These are phyloP conservation scores for Mamestra brassicae DNA, from an alignment of 2,888 invertebrate genomes.

Conservation along the genomic window DNA sequence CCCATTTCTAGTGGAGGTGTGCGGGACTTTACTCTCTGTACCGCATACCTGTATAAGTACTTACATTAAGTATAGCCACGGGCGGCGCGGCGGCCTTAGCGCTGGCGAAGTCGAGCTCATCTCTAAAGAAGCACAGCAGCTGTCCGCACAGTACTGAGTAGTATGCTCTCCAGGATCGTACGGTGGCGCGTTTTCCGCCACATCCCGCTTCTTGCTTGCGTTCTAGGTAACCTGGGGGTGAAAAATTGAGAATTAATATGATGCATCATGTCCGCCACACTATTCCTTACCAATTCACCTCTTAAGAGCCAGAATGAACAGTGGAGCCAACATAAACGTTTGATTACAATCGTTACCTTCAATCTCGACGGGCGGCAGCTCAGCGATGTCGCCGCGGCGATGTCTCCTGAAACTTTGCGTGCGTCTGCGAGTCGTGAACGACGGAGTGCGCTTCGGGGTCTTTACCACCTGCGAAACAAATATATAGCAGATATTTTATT, in stretches of 20 bases:
- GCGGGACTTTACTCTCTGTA: too few species aligned
- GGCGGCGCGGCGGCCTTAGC: constrained; percentile 97
- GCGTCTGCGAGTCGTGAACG: constrained; percentile 97
- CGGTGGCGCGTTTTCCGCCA: constrained; percentile 98
- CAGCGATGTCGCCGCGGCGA: constrained; percentile 90
- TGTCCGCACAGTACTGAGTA: constrained; percentile 99
- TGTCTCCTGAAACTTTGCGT: constrained; percentile 96
- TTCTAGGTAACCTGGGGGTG: constrained; percentile 92
- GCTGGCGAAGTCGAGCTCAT: constrained; percentile 96
- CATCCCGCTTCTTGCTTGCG: constrained; percentile 98
- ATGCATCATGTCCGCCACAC: too few species aligned
- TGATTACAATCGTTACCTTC: constrained; percentile 81
- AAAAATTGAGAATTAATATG: too few species aligned
- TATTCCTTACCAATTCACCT: too few species aligned
- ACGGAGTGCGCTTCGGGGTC: constrained; percentile 97
- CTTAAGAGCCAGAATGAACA: too few species aligned
- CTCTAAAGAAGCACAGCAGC: constrained; percentile 99
- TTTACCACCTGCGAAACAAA: constrained; percentile 85
- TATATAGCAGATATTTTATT: too few species aligned
- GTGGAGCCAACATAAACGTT: too few species aligned
- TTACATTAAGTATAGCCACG: constrained; percentile 93
- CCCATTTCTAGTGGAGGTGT: too few species aligned
- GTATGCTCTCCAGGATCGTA: constrained; percentile 98
- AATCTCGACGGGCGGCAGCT: constrained; percentile 97
- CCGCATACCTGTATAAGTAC: constrained; percentile 19